Percentiles rank a stretch among this genome's conserved stretches.
phyloP scores from a whole-genome alignment of 2,888 invertebrate genomes.

The Spilarctia lutea region DNA sequence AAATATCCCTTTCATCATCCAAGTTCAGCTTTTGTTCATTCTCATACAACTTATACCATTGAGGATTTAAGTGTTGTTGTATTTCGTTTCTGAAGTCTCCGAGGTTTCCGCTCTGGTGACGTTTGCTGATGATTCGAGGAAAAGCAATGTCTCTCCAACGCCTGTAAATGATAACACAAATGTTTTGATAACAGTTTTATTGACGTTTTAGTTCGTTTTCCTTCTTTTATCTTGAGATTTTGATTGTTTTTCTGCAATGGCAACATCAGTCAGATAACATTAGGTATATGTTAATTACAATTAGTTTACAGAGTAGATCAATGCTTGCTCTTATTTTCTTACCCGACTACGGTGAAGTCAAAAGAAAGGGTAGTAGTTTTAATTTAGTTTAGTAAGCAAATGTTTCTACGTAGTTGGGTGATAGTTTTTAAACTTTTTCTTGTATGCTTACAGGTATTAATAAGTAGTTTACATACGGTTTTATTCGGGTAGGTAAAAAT shows the following conservation, averaged over 20 bases:
- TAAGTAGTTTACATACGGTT: no score
- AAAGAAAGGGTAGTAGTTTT: no score
- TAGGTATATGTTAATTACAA: neutral
- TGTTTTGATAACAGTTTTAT: neutral
- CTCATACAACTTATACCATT: neutral
- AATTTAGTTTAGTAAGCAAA: no score
- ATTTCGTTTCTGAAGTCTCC: neutral
- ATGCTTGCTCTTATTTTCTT: neutral
- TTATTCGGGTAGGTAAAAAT: no score
- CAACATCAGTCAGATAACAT: neutral
- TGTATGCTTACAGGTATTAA: no score
- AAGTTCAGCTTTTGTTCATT: neutral
- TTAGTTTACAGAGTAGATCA: neutral
- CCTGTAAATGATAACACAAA: neutral
- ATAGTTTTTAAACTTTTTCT: no score
- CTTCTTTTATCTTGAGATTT: neutral
- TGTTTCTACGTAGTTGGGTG: accelerated
- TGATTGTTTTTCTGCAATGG: no score
- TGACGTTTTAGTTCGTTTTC: neutral
- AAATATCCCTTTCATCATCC: neutral
- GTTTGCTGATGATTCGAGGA: neutral
- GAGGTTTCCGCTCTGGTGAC: neutral
- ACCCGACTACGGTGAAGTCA: no score
- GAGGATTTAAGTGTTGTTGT: neutral
- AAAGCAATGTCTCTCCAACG: neutral